Conservation (phyloP, 30 jellyfish, hydroid and myxozoan genomes). For the Haliclystus octoradiatus region DNA sequence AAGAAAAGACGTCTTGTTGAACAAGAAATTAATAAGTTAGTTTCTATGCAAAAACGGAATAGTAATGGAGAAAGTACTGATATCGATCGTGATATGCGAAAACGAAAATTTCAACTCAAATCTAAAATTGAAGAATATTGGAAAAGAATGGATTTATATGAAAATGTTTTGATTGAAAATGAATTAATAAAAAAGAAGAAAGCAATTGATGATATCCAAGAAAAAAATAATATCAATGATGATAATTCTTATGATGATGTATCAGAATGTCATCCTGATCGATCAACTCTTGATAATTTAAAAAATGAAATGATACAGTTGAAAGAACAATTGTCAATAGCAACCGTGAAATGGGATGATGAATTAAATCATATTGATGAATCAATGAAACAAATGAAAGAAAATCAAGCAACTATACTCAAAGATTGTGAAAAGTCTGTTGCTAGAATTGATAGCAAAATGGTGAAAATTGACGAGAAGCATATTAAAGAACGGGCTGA, state of each 20-base stretch:
- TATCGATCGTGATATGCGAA: conserved; percentile 37
- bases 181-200: conserved; percentile 43
- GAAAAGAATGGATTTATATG: conserved; percentile 90
- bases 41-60: conserved; percentile 26
- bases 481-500: background rate
- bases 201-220: background rate
- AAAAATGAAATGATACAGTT: background rate
- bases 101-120: conserved; percentile 46
- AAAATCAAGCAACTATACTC: background rate
- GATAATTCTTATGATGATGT: background rate
- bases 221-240: background rate
- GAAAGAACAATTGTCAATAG: background rate
- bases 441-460: background rate
- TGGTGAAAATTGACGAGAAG: background rate
- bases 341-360: background rate
- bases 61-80: conserved; percentile 10
- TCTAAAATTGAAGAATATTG: conserved; percentile 75
- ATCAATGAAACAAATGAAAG: background rate
- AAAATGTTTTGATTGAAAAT: conserved; percentile 39
- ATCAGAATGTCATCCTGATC: background rate
- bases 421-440: background rate
- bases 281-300: background rate
- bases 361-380: background rate
- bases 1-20: conserved; percentile 41
- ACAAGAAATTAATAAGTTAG: conserved; percentile 18